Evolutionary conservation across 2,797 vertebrate species (phyloP), one percentile per base, ranked within the genome.

Genomic region (Jordanella pulchra): DNA sequence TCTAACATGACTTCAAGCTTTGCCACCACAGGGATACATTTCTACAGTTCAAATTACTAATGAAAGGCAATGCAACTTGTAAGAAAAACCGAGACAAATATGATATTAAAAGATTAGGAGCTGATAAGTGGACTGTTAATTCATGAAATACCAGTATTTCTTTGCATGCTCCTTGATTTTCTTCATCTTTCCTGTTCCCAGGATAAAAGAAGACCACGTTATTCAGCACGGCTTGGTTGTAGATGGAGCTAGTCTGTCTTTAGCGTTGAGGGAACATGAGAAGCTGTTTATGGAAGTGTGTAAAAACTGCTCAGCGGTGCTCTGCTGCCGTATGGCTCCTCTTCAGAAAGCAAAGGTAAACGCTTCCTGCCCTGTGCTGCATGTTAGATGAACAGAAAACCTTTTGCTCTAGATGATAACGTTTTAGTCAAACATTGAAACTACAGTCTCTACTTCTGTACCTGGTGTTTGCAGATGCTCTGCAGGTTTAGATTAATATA

Each of bases 231-330:
- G 97, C 7, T 82, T 99, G 69, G 98, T 99, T 35, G 98, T 99
- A 63, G 97, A 99, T 44, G 98, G 98, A 25, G 96, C 96, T 90
- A 99, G 98, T 91, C 93, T 99, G 64, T 98, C 97, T 83, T 94
- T 99, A 89, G 97, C 97, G 28, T 92, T 99, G 89, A 95, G 97
- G 87, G 96, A 96, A 74, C 98, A 99, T 27, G 97, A 99, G 91
- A 98, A 98, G 84, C 94, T 99, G 64, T 99, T 99, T 82, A 98
- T 99, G 97, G 97, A 99, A 76, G 96, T 99, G 80, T 98, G 97
- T 90, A 97, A 94, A 92, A 97, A 95, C 93, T 99, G 97, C 78
- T 96, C 96, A 0, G 97, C 97, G 1, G 98, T 99, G 67, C 89
- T 99, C 47, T 99, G 98, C 90, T 99, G 97, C 88, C 96, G 97